Evolutionary conservation across 2,113 vertebrate species (phyloP), one percentile per base, ranked within the genome.

Genomic region (Lycocorax pyrrhopterus): DNA sequence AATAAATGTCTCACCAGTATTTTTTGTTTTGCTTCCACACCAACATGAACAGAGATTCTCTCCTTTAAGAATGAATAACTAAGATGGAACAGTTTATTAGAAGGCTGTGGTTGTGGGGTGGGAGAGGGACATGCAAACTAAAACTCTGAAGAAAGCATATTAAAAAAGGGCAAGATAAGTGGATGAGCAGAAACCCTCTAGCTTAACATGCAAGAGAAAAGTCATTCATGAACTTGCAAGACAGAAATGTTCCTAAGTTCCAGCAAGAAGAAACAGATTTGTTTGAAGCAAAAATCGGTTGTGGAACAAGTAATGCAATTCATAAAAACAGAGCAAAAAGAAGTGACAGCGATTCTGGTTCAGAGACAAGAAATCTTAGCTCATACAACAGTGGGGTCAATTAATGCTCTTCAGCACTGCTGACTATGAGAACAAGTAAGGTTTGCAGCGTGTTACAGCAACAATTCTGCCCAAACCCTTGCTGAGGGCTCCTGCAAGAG

Each of bases 351-450:
- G 1, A 26, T 49, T 22, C n/a, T 4, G 29, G 33, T 83, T 79
- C 52, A 79, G 62, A 53, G 47, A 79, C 29, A 72, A 46, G 29
- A 59, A 63, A 46, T 52, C 29, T 23, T 11, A 7, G 9, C 22
- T 68, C 27, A 32, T 1, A 43, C 25, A 67, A 12, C 30, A 76
- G 52, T 3, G 15, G 53, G 32, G 72, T 77, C 79, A 33, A 19
- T 7, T 21, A 46, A 25, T 22, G 20, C 63, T 41, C 52, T 56
- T 5, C 23, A 83, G 32, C 67, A 46, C 14, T 17, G 43, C 86
- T 35, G 30, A 9, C 32, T 13, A 3, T 0, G 2, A 25, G 39
- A 43, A 56, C 0, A 0, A 6, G 37, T 0, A 15, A 55, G 52
- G 39, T 47, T 17, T 49, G 47, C 47, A 69, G 35, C 0, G 0